Percentiles rank a stretch among this genome's conserved stretches.
phyloP scores from a whole-genome alignment of 2,888 invertebrate genomes.

The Yponomeuta cagnagella region DNA sequence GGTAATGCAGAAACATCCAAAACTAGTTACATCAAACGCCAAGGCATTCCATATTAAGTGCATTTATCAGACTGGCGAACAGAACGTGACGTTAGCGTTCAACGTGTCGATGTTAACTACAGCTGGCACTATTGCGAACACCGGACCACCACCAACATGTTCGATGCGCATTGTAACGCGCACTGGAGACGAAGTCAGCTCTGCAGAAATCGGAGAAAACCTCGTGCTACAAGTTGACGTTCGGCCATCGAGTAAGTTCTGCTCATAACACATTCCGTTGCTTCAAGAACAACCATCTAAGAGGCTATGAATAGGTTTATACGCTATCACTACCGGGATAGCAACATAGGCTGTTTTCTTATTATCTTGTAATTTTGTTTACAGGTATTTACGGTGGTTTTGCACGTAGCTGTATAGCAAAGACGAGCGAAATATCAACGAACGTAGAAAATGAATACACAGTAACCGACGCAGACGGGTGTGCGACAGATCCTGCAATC shows the following conservation, averaged over 20 bases:
- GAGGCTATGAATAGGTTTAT: neutral
- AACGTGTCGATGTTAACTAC: conserved; percentile 97
- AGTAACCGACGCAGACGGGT: conserved; percentile 95
- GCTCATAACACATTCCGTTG: neutral
- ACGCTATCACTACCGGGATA: no score
- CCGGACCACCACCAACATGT: conserved; percentile 94
- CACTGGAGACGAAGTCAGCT: conserved; percentile 90
- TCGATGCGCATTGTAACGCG: conserved; percentile 93
- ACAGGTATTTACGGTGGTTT: conserved; percentile 94
- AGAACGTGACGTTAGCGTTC: conserved; percentile 93
- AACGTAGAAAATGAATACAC: conserved; percentile 92
- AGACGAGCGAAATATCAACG: conserved; percentile 86
- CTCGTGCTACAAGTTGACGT: conserved; percentile 90
- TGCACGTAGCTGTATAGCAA: conserved; percentile 93
- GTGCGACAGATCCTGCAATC: conserved; percentile 93
- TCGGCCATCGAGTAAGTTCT: conserved; percentile 80
- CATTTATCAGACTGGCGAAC: conserved; percentile 94
- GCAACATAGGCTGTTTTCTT: neutral
- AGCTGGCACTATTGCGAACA: conserved; percentile 95
- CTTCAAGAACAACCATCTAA: neutral
- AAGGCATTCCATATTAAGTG: conserved; percentile 98
- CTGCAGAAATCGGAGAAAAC: conserved; percentile 94
- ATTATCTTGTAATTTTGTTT: conserved; percentile 20
- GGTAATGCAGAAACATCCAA: conserved; percentile 97
- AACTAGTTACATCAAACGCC: conserved; percentile 94